A percentile compares a stretch with the other conserved stretches of the same genome.
phyloP scores from a whole-genome alignment of 2,888 invertebrate species.

The Polydrusus pterygomalis region DNA sequence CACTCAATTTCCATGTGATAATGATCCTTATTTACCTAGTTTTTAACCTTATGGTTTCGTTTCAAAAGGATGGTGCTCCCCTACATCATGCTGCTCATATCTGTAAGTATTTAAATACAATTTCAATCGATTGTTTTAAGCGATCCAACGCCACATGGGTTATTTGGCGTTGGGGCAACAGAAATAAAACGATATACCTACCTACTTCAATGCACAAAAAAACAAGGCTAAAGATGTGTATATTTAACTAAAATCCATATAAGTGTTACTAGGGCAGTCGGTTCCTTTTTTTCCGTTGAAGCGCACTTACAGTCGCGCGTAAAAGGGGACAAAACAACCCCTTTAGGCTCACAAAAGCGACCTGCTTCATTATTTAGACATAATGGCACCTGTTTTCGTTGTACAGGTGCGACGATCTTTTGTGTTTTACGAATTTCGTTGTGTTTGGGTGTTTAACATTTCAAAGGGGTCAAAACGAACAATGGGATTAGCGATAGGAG shows the following conservation, averaged over 20 bases:
- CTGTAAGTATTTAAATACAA: no score
- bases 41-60: no score
- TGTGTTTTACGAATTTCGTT: slow-evolving; percentile 10
- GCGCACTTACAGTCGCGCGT: slow-evolving; percentile 11
- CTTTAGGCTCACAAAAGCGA: slow-evolving; percentile 40
- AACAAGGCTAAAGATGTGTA: background rate
- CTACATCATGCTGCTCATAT: no score
- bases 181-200: no score
- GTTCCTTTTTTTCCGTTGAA: background rate
- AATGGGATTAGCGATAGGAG: slow-evolving; percentile 28
- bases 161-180: no score
- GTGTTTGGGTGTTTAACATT: slow-evolving; percentile 44
- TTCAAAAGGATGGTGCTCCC: no score
- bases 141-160: no score
- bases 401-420: slow-evolving; percentile 40
- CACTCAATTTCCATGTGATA: no score
- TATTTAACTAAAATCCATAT: background rate
- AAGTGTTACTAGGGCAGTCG: slow-evolving; percentile 7
- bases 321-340: slow-evolving; percentile 52
- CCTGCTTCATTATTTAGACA: slow-evolving; percentile 54
- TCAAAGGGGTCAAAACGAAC: slow-evolving; percentile 39
- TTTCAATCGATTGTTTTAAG: no score
- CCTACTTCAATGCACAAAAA: background rate
- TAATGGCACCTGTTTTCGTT: slow-evolving; percentile 54
- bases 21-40: no score